Evolutionary conservation across 2,888 invertebrate genomes (phyloP).

Genomic region (Ctena decussata): DNA sequence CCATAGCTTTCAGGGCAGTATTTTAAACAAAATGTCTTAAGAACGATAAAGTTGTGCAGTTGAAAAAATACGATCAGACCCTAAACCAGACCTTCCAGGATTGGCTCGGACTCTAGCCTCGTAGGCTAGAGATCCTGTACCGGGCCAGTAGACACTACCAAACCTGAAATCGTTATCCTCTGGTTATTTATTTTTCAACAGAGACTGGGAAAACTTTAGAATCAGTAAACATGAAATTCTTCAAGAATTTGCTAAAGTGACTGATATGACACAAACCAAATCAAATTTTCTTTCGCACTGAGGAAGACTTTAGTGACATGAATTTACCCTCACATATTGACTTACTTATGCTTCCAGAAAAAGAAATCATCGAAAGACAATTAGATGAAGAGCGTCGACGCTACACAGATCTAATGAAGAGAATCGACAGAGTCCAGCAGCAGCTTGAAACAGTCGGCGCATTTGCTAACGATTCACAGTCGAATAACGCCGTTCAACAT

Average conservation of each 20-base stretch:
- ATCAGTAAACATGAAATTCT: neutral
- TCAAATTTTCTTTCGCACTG: neutral
- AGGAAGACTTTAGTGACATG: neutral
- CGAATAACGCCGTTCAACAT: neutral
- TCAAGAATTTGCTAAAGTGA: neutral
- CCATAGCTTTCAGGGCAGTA: too few species aligned
- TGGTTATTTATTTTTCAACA: neutral
- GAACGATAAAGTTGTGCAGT: neutral
- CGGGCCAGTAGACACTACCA: too few species aligned
- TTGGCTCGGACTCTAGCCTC: too few species aligned
- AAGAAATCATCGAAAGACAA: neutral
- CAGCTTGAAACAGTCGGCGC: neutral
- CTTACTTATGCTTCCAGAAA: neutral
- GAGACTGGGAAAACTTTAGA: neutral
- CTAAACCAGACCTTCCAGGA: neutral
- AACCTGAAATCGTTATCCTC: too few species aligned
- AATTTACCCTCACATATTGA: neutral
- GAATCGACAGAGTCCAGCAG: neutral
- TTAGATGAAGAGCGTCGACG: neutral
- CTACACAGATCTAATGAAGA: neutral
- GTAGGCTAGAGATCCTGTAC: too few species aligned
- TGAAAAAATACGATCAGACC: neutral
- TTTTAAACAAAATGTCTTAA: neutral
- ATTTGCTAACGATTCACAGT: neutral
- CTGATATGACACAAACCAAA: neutral